Evolutionary conservation across 2,113 vertebrate genomes (phyloP), one percentile per base, ranked within the genome.

Genomic region (Malurus melanocephalus): DNA sequence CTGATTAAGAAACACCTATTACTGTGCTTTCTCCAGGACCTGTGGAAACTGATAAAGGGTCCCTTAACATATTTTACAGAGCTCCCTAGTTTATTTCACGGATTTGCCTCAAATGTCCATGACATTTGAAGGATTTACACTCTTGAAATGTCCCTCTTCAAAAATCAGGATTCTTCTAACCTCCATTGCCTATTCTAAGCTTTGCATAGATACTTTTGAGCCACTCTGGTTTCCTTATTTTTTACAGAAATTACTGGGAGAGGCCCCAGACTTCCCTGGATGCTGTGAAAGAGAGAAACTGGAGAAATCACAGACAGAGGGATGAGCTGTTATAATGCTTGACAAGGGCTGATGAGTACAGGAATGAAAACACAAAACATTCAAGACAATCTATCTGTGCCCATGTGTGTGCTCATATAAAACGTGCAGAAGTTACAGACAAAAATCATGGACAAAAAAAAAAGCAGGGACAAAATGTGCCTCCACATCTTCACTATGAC

Each of bases 241-340:
- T 69, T 35, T 20, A 23, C 42, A 89, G 46, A 66, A 72, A 46
- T 35, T 26, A 55, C 65, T 2, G 35, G 27, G 28, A 75, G 43
- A 56, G 16, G 32, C 26, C 35, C 7, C 38, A 43, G 40, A 56
- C 16, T 14, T 45, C 11, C 14, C 27, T 32, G 38, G 27, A 42
- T 57, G n/a, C 11, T 27, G 19, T 59, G 21, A 19, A 46, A 75
- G 32, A 83, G 38, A 55, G 1, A 46, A 42, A 33, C 10, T 16
- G 10, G 16, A 76, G 26, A 27, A 61, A 60, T 24, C 53, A 14
- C 0, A 57, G 60, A 15, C 38, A 71, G 14, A 74, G 14, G 7
- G 6, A n/a, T 0, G 2, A 75, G 30, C 6, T 79, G n/a, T 48
- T 26, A 23, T 2, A 82, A 7, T 4, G 10, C 21, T 23, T 7